Conservation (phyloP, 2,113 vertebrate species). For the Brevimyrus niger region DNA sequence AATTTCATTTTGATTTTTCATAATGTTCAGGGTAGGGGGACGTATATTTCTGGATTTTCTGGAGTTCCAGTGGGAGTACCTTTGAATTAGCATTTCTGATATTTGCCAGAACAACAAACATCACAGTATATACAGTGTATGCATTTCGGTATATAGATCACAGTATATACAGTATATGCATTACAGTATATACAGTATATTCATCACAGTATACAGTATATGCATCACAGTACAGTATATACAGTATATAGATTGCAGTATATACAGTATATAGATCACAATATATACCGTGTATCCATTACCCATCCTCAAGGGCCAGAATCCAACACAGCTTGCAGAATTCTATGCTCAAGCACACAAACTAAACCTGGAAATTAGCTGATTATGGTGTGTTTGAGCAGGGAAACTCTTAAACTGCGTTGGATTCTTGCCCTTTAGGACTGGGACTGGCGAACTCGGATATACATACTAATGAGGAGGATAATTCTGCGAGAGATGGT, state of each 20-base stretch:
- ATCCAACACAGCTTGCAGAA: not conserved
- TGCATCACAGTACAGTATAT: no score
- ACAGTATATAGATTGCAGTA: not conserved
- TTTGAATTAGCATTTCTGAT: not conserved
- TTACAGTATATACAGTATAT: no score
- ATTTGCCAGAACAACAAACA: not conserved
- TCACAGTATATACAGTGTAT: not conserved
- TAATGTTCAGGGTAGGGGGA: not conserved
- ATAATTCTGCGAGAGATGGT: not conserved
- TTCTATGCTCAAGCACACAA: no score
- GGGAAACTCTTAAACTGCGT: not conserved
- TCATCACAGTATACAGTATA: no score
- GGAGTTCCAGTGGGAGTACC: not conserved
- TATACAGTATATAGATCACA: no score
- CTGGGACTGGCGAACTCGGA: not conserved
- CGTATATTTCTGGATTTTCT: not conserved
- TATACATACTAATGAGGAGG: not conserved
- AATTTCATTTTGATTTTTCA: not conserved
- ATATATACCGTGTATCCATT: not conserved
- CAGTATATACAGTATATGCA: no score
- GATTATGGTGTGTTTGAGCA: not conserved
- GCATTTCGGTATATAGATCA: no score
- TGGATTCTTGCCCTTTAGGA: not conserved
- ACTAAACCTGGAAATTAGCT: not conserved
- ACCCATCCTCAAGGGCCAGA: not conserved